Percentiles rank a stretch among this genome's conserved stretches.
phyloP scores from a whole-genome alignment of 2,797 vertebrate genomes.

The Furcifer pardalis region DNA sequence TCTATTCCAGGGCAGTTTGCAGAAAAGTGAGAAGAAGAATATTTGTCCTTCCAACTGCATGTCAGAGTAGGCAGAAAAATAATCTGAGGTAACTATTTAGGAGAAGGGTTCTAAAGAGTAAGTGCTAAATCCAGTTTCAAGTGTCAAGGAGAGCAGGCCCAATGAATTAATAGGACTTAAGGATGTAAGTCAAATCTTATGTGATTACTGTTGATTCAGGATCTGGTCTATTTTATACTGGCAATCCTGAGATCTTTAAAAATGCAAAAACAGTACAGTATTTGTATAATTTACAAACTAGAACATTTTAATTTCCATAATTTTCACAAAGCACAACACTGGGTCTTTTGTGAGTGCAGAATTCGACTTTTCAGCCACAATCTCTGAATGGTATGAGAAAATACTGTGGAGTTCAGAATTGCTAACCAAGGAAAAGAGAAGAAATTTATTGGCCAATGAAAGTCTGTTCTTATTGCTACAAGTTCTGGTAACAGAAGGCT shows the following conservation, averaged over 20 bases:
- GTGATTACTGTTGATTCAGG: too few relatives aligned
- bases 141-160: too few relatives aligned
- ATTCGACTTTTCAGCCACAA: background rate
- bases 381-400: background rate
- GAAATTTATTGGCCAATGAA: rapidly evolving
- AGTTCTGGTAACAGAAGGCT: background rate
- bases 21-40: background rate
- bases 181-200: background rate
- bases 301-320: background rate
- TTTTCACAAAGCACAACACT: background rate
- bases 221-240: too few relatives aligned
- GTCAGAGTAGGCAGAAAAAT: background rate
- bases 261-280: background rate
- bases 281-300: background rate
- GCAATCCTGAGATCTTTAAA: too few relatives aligned
- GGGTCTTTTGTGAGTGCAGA: background rate
- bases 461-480: background rate
- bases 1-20: background rate
- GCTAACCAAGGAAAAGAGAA: too few relatives aligned
- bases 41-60: background rate
- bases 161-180: too few relatives aligned
- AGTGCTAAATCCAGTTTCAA: too few relatives aligned
- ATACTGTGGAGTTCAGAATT: too few relatives aligned
- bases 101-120: background rate
- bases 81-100: background rate